phyloP scores from a whole-genome alignment of 2,113 vertebrate species.

The Isurus oxyrinchus region DNA sequence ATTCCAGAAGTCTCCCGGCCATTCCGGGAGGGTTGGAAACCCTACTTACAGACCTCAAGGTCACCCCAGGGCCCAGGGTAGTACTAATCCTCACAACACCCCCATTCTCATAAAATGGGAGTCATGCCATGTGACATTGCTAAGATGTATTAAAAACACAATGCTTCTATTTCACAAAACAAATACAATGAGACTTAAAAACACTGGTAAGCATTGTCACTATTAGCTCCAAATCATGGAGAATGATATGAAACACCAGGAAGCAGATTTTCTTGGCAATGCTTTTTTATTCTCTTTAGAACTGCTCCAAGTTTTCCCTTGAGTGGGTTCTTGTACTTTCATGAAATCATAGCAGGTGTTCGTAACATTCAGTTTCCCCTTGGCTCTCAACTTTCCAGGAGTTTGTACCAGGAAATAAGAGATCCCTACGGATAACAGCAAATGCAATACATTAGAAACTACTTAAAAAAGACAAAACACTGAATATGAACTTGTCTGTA shows the following conservation, averaged over 20 bases:
- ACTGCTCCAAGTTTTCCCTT: neutral
- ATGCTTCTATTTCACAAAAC: neutral
- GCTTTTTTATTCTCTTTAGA: neutral
- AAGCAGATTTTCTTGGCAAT: neutral
- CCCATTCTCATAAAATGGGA: neutral
- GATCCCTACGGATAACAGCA: neutral
- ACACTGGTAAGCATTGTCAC: neutral
- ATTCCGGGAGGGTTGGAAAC: too few species aligned
- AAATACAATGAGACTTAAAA: neutral
- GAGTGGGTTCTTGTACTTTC: constrained; percentile 13
- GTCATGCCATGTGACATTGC: neutral
- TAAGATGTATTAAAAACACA: neutral
- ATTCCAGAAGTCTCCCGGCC: too few species aligned
- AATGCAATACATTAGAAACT: neutral
- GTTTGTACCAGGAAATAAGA: constrained; percentile 18
- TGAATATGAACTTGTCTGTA: neutral
- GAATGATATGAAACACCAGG: neutral
- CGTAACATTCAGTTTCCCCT: neutral
- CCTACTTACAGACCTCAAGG: neutral
- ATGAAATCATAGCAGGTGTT: constrained; percentile 29
- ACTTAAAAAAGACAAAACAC: neutral
- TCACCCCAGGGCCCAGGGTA: neutral
- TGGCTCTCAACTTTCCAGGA: neutral
- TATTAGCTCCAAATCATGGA: neutral
- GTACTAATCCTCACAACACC: neutral